Base-by-base conservation (phyloP, 2,888 invertebrate genomes). In the Plagodis dolabraria region DNA sequence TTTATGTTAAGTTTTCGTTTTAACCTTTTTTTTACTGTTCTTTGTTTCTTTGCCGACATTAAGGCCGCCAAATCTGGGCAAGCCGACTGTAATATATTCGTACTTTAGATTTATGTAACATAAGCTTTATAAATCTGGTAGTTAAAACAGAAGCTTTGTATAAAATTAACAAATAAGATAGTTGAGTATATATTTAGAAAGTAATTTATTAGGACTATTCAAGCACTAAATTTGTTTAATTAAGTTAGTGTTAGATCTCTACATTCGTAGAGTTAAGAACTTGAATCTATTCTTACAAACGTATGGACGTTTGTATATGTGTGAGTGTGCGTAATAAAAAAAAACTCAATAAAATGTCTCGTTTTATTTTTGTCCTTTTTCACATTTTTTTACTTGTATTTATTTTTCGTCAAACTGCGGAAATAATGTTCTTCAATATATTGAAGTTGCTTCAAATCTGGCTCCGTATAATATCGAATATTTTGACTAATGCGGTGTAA, bases 71-170 rank as follows among this genome's bases (percentile, higher is more conserved):
- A 68, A 67, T 64, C 64, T 60, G 59, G 54, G 57, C 65, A 42
- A 62, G 57, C 59, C 51, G 47, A 62, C 55, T 60, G 49, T 76
- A 75, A 66, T 65, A 69, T 64, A 61, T 63, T 69, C 55, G 57
- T 70, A 67, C 61, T 69, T 72, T 69, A 72, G 69, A 74, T 65
- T 77, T 74, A 67, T 70, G 66, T 72, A 67, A 47, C 35, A 66
- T 73, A 73, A 62, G 66, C 64, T 65, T 69, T 70, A 67, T 67
- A 65, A 72, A 65, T 67, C 88, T 67, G 60, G 82, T 90, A 73
- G 93, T 94, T 79, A 94, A 95, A 87, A 93, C 94, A 71, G 87
- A 94, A 83, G 87, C 90, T 75, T 93, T 95, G 79, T 87, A 75
- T 76, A 89, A 88, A 76, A 91, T 96, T 78, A 92, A 93, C 82